Evolutionary conservation across 2,888 invertebrate species (phyloP).

Genomic region (Metallyticus violacea): DNA sequence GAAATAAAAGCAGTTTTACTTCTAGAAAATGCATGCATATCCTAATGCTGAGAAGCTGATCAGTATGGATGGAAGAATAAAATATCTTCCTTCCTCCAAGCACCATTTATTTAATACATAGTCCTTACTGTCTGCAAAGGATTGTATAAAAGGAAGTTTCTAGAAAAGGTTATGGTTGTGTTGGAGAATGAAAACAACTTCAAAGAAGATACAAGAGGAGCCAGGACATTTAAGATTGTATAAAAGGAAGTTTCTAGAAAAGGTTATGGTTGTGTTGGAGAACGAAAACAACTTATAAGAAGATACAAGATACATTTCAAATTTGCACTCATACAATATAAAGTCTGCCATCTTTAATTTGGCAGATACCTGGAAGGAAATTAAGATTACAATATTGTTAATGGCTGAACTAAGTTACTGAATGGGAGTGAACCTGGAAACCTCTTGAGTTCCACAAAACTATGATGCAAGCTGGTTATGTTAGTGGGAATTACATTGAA

Average conservation of each 20-base stretch:
- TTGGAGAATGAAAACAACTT: not conserved
- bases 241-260: not conserved
- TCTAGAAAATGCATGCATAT: not conserved
- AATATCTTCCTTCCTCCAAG: constrained; percentile 3
- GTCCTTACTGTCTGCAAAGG: not conserved
- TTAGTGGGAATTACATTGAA: not conserved
- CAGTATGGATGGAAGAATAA: not conserved
- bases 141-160: not conserved
- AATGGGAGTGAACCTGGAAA: not conserved
- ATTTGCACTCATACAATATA: not conserved
- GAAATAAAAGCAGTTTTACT: not conserved
- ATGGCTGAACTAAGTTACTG: not conserved
- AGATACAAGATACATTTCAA: not conserved
- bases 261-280: not conserved
- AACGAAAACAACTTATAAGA: not conserved
- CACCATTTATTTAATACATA: not conserved
- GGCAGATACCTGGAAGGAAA: not conserved
- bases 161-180: not conserved
- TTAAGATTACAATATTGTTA: not conserved
- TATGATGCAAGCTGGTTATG: not conserved
- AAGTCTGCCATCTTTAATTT: constrained; percentile 1
- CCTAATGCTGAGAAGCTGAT: not conserved
- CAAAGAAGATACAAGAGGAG: not conserved
- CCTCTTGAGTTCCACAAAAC: not conserved
- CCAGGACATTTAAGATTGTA: not conserved